These are phyloP conservation scores for Coluber constrictor DNA, from an alignment of 2,797 vertebrate species.

Conservation along the genomic window DNA sequence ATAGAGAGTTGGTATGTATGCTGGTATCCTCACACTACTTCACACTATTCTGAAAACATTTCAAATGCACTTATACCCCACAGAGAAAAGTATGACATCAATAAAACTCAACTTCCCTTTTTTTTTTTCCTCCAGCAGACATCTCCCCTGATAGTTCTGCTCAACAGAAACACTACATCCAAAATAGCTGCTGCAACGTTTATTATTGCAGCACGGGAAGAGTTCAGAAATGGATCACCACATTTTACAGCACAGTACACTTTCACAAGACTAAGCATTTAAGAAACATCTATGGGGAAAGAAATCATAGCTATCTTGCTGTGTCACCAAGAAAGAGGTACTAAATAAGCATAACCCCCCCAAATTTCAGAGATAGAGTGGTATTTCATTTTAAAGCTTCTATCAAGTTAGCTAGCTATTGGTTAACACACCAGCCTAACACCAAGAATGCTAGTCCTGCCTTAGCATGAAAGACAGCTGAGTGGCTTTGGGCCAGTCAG, in stretches of 20 bases:
- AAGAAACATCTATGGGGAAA: background rate
- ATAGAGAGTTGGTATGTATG: background rate
- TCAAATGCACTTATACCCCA: background rate
- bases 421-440: background rate
- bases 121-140: background rate
- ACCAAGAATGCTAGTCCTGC: background rate
- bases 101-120: background rate
- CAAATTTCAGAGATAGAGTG: background rate
- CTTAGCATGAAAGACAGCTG: background rate
- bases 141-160: background rate
- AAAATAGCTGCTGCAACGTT: background rate
- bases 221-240: background rate
- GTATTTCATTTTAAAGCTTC: background rate
- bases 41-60: background rate
- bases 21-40: background rate
- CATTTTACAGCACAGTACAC: background rate
- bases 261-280: background rate
- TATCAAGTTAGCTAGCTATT: background rate
- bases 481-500: background rate
- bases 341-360: background rate
- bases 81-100: no score
- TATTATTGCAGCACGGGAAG: background rate
- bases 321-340: background rate
- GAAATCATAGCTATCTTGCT: background rate
- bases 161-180: background rate